phyloP scores from a whole-genome alignment of 2,797 vertebrate species.

The Pseudomugil tenellus region DNA sequence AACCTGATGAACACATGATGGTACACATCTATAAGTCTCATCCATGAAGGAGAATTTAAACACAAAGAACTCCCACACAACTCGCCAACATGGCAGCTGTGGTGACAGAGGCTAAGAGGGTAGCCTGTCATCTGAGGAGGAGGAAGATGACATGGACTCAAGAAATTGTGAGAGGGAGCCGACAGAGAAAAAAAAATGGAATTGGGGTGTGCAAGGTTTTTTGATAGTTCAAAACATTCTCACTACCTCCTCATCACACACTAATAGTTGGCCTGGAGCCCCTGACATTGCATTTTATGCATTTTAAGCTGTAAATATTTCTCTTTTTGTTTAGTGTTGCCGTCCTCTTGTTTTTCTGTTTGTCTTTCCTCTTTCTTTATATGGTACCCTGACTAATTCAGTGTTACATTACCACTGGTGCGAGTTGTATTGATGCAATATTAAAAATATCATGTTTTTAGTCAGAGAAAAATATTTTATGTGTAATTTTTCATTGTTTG shows the following conservation, averaged over 20 bases:
- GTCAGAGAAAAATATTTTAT: too few species aligned
- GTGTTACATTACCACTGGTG: too few species aligned
- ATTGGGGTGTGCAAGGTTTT: constrained; percentile 18
- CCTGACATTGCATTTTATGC: background rate
- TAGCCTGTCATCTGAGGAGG: constrained; percentile 67
- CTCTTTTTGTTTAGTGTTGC: too few species aligned
- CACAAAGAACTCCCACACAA: constrained; percentile 60
- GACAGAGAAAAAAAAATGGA: constrained; percentile 37
- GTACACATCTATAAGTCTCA: constrained; percentile 19
- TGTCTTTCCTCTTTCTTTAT: too few species aligned
- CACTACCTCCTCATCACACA: background rate
- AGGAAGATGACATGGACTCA: constrained; percentile 46
- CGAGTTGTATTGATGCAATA: too few species aligned
- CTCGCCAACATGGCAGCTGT: constrained; percentile 63
- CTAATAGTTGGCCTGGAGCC: background rate
- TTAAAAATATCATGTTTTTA: too few species aligned
- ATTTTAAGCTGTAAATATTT: background rate
- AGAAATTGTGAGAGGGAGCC: constrained; percentile 45
- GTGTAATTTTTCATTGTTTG: too few species aligned
- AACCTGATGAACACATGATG: constrained; percentile 34
- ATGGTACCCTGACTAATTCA: too few species aligned
- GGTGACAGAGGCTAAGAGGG: constrained; percentile 72
- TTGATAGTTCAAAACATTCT: constrained; percentile 22
- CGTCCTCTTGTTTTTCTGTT: too few species aligned
- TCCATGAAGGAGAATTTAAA: constrained; percentile 25